A percentile compares a stretch with the other conserved stretches of the same genome.
Conservation (phyloP, 2,888 invertebrate species). For the Epinotia bilunana region DNA sequence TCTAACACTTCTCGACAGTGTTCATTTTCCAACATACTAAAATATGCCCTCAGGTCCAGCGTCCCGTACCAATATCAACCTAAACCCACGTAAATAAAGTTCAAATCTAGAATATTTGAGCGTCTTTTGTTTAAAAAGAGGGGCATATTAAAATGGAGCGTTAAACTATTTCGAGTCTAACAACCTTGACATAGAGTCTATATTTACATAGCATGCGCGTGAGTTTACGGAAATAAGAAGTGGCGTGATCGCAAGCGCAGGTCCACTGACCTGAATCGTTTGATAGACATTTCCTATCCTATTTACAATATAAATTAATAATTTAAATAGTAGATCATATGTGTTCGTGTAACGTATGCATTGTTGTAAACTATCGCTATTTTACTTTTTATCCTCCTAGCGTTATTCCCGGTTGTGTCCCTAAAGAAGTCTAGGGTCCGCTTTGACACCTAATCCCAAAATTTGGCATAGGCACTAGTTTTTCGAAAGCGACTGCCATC, state of each 20-base stretch:
- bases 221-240: conserved; percentile 63
- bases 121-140: conserved; percentile 23
- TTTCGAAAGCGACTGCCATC: too few species aligned
- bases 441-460: too few species aligned
- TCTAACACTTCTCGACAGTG: conserved; percentile 1
- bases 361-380: too few species aligned
- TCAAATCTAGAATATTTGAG: background rate
- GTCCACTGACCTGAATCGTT: conserved; percentile 72
- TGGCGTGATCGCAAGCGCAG: conserved; percentile 78
- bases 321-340: background rate
- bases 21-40: conserved; percentile 14
- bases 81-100: background rate
- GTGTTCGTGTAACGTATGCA: background rate
- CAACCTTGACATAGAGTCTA: conserved; percentile 54
- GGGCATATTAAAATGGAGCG: conserved; percentile 5
- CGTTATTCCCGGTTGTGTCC: too few species aligned
- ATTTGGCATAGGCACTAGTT: too few species aligned
- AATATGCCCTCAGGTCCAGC: background rate
- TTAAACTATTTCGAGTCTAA: conserved; percentile 44
- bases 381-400: too few species aligned
- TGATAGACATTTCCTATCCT: conserved; percentile 47
- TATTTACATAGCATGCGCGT: conserved; percentile 49
- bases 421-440: too few species aligned
- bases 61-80: background rate
- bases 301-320: background rate